phyloP scores from a whole-genome alignment of 2,888 invertebrate genomes.

The Actias luna region DNA sequence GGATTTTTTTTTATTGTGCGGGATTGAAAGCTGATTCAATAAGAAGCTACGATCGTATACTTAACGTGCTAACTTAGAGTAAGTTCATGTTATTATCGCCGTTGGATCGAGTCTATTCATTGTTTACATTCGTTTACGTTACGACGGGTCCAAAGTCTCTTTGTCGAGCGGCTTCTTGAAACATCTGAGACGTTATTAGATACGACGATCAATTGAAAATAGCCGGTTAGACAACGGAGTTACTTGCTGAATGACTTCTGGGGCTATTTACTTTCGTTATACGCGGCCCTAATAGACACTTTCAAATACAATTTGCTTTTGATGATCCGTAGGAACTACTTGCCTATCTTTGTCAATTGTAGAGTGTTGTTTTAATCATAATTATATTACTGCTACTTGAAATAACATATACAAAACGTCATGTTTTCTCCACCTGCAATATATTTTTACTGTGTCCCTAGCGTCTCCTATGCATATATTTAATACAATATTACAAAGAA shows the following conservation, averaged over 20 bases:
- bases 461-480: no score
- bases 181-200: constrained; percentile 39
- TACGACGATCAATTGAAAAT: constrained; percentile 44
- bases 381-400: no score
- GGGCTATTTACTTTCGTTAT: not conserved
- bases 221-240: constrained; percentile 24
- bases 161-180: constrained; percentile 40
- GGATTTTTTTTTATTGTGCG: constrained; percentile 42
- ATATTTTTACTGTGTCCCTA: no score
- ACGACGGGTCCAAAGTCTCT: constrained; percentile 38
- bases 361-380: no score
- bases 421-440: no score
- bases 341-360: no score
- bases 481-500: no score
- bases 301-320: not conserved
- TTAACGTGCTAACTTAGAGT: constrained; percentile 21
- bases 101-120: constrained; percentile 43
- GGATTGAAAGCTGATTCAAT: constrained; percentile 66
- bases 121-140: constrained; percentile 59
- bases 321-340: no score
- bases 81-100: constrained; percentile 18
- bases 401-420: no score
- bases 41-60: constrained; percentile 52
- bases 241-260: not conserved
- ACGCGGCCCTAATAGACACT: not conserved